phyloP scores from a whole-genome alignment of 2,797 vertebrate species.

The Antrozous pallidus region DNA sequence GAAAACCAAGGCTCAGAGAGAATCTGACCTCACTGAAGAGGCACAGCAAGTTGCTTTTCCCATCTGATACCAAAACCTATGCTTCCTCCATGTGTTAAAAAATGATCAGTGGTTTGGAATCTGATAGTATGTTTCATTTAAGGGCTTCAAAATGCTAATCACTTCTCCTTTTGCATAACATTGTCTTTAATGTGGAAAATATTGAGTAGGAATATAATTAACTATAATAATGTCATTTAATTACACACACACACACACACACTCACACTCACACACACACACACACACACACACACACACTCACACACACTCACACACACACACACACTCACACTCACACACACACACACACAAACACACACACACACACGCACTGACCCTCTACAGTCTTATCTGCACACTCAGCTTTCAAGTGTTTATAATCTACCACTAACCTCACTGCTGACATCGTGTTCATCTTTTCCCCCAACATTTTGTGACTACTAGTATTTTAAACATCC shows the following conservation, averaged over 20 bases:
- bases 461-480: neutral
- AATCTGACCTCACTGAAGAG: neutral
- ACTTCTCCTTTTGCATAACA: neutral
- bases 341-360: too few species aligned
- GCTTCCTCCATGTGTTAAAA: neutral
- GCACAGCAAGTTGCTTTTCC: neutral
- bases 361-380: neutral
- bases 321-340: neutral
- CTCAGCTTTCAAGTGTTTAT: neutral
- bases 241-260: neutral
- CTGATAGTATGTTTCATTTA: neutral
- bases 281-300: too few species aligned
- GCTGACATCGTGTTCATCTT: neutral
- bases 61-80: neutral
- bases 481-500: neutral
- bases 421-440: neutral
- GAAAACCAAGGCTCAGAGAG: neutral
- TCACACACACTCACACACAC: too few species aligned
- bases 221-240: conserved; percentile 8
- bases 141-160: neutral
- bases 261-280: neutral
- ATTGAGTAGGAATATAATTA: neutral
- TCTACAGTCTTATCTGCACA: neutral
- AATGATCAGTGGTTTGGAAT: neutral
- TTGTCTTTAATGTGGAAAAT: conserved; percentile 17